phyloP scores from a whole-genome alignment of 2,888 invertebrate species.

The Melinaea menophilus region DNA sequence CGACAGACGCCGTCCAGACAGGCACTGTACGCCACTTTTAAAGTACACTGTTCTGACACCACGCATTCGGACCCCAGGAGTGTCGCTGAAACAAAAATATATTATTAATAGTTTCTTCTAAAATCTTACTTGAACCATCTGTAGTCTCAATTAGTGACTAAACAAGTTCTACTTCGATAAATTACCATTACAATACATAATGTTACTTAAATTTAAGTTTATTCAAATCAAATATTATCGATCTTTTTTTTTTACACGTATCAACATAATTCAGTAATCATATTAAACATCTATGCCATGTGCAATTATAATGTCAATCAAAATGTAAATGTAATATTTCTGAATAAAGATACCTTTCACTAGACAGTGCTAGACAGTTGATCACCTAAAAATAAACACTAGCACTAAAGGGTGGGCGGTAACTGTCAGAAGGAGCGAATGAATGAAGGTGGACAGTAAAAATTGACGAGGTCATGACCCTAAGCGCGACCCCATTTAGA shows the following conservation, averaged over 20 bases:
- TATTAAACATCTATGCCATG: constrained; percentile 20
- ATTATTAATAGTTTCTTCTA: not conserved
- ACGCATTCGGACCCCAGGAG: constrained; percentile 90
- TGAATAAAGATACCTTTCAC: constrained; percentile 1
- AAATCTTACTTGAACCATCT: not conserved
- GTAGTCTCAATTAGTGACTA: too few relatives aligned
- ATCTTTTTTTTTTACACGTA: not conserved
- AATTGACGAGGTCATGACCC: constrained; percentile 54
- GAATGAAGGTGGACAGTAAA: constrained; percentile 38
- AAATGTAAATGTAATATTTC: constrained; percentile 6
- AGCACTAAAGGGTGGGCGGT: constrained; percentile 11
- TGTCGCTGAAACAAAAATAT: constrained; percentile 81
- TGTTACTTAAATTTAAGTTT: too few relatives aligned
- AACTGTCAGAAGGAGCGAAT: constrained; percentile 26
- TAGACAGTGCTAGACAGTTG: constrained; percentile 1
- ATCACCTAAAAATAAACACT: constrained; percentile 6
- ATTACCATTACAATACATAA: too few relatives aligned
- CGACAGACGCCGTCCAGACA: constrained; percentile 90
- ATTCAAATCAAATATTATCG: too few relatives aligned
- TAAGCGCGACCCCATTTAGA: constrained; percentile 52
- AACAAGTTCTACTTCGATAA: too few relatives aligned
- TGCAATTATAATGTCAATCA: constrained; percentile 26
- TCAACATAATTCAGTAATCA: not conserved
- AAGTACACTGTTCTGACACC: constrained; percentile 89
- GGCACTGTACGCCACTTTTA: constrained; percentile 92